Evolutionary conservation across 2,113 vertebrate genomes (phyloP).

Genomic region (Tamias sibiricus): DNA sequence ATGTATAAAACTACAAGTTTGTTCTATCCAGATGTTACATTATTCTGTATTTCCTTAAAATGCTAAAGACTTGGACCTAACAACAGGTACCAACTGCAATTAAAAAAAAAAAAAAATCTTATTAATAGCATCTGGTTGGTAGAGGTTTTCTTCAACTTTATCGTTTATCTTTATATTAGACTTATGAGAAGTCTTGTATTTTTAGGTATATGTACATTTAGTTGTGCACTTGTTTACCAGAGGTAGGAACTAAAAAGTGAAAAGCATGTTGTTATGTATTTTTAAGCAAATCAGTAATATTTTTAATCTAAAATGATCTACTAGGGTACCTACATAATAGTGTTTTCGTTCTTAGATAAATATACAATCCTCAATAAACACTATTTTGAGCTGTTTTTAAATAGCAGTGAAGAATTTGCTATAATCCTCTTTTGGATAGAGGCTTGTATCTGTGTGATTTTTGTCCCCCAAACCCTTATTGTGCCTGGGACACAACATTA

Average conservation of each 20-base stretch:
- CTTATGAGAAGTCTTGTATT: not conserved
- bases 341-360: constrained; percentile 25
- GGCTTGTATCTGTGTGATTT: not conserved
- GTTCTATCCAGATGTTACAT: constrained; percentile 18
- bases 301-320: constrained; percentile 31
- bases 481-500: not conserved
- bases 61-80: constrained; percentile 29
- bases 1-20: not conserved
- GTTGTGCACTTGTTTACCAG: not conserved
- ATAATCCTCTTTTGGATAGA: constrained; percentile 12
- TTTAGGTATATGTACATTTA: constrained; percentile 45
- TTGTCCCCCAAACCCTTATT: not conserved
- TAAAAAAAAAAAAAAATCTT: not conserved
- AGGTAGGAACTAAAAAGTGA: not conserved
- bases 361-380: constrained; percentile 40
- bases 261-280: constrained; percentile 5
- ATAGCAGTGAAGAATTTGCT: not conserved
- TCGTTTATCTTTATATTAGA: not conserved
- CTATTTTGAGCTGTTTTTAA: constrained; percentile 36
- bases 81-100: not conserved
- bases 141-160: constrained; percentile 18
- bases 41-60: constrained; percentile 41
- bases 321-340: not conserved
- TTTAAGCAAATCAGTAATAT: constrained; percentile 52
- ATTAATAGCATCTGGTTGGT: constrained; percentile 16